Conservation (phyloP, 2,113 vertebrate species). For the Syngnathoides biaculeatus region DNA sequence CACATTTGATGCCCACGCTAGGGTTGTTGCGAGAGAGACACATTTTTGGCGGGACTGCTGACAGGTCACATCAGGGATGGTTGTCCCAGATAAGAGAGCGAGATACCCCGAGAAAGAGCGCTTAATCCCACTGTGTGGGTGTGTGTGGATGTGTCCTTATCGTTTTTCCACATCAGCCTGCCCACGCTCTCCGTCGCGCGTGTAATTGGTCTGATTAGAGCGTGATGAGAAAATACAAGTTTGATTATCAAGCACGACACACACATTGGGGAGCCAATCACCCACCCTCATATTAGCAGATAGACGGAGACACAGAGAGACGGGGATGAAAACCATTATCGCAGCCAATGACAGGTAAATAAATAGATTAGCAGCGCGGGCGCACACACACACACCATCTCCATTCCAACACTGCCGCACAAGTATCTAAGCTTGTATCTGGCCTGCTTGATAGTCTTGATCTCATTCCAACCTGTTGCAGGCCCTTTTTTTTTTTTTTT, state of each 20-base stretch:
- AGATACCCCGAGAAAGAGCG: conserved; percentile 73
- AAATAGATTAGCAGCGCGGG: conserved; percentile 64
- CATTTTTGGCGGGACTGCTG: conserved; percentile 63
- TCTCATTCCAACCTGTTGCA: conserved; percentile 68
- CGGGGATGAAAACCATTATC: conserved; percentile 64
- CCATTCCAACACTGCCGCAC: conserved; percentile 37
- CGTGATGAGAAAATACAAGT: conserved; percentile 78
- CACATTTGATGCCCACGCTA: conserved; percentile 18
- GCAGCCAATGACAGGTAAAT: conserved; percentile 74
- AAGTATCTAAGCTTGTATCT: conserved; percentile 71
- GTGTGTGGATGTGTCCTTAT: conserved; percentile 50
- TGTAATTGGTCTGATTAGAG: conserved; percentile 85
- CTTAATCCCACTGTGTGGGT: conserved; percentile 59
- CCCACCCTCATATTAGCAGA: conserved; percentile 60
- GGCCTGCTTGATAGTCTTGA: conserved; percentile 67
- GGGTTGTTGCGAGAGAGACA: conserved; percentile 45
- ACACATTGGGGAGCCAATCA: conserved; percentile 52
- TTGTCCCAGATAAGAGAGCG: conserved; percentile 79
- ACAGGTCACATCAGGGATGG: conserved; percentile 75
- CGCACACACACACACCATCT: conserved; percentile 13
- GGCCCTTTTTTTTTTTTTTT: conserved; percentile 41
- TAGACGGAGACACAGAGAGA: conserved; percentile 55
- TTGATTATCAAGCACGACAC: conserved; percentile 72
- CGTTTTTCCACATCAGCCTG: conserved; percentile 62
- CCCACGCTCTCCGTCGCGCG: conserved; percentile 66